Base-by-base conservation (phyloP, 2,888 invertebrate genomes). In the Parnassius mnemosyne region DNA sequence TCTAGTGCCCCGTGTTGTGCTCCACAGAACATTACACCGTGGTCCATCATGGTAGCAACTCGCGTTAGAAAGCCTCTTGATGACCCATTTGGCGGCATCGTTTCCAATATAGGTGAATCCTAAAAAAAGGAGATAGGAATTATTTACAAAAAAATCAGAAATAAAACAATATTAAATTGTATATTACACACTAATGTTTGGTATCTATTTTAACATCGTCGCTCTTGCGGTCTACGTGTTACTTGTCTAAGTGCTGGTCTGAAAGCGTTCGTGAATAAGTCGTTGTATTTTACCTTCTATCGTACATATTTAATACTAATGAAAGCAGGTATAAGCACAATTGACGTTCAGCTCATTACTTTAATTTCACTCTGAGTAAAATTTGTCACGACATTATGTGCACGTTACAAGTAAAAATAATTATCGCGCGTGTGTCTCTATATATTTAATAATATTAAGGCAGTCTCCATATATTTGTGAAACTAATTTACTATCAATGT, bases 1-100 rank as follows among this genome's bases (percentile, higher is more conserved):
- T 94, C 93, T 64, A 94, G 81, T 49, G 92, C 83, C 42, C 93
- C 94, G 68, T 93, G 89, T 75, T 93, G 93, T 65, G 93, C 93
- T 72, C 94, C 94, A 73, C 93, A 93, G 73, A 93, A 94, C 81
- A 94, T 89, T 46, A 93, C 88, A 9, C 92, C 93, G 57, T 89
- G 87, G 72, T 93, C 93, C 11, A 92, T 81, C 60, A 84, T 78
- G 34, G 89, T 79, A 1, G 83, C 84, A 71, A 93, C 78, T 13
- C 88, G 79, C 65, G 77, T 73, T 70, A 80, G 54, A 49, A 83
- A 72, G 60, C 75, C 79, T 60, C 75, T 74, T 9, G 83, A 77
- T n/a, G 79, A 77, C 10, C 79, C 81, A 10, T 75, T 79, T 1
- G 84, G 68, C 53, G 84, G 81, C 82, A 84, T 83, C 57, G 86